These are phyloP conservation scores for Heliconius ismenius DNA, from an alignment of 2,888 invertebrate genomes.

Conservation along the genomic window DNA sequence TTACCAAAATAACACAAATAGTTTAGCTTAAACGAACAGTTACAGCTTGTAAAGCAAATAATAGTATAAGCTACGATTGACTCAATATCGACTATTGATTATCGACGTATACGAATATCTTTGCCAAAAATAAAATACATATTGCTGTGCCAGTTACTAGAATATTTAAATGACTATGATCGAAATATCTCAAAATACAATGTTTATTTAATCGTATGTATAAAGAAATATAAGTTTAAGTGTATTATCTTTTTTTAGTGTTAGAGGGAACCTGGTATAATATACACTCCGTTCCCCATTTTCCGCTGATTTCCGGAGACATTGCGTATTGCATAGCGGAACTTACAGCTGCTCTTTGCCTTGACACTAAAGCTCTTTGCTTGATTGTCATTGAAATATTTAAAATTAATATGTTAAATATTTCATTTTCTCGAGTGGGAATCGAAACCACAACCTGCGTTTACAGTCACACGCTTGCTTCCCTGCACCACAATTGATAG, in stretches of 20 bases:
- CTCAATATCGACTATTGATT: neutral
- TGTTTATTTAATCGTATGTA: neutral
- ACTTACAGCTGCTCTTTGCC: too few relatives aligned
- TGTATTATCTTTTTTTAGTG: neutral
- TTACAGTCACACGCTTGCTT: too few relatives aligned
- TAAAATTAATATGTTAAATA: too few relatives aligned
- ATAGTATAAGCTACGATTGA: neutral
- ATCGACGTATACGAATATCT: neutral
- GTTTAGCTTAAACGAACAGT: neutral
- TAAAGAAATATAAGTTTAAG: neutral
- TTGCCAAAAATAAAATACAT: constrained; percentile 2
- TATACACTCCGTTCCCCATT: too few relatives aligned
- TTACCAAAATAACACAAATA: neutral
- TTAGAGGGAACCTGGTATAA: too few relatives aligned
- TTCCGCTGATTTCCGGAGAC: too few relatives aligned
- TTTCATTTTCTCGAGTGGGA: too few relatives aligned
- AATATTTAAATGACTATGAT: neutral
- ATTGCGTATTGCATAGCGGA: too few relatives aligned
- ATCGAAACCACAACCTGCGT: too few relatives aligned
- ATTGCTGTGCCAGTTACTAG: neutral
- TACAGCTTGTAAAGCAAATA: neutral
- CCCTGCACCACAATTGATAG: too few relatives aligned
- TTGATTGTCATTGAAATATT: too few relatives aligned
- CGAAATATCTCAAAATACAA: neutral
- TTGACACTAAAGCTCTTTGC: too few relatives aligned